Conservation (phyloP, 2,888 invertebrate genomes). For the Tenthredo mesomela region DNA sequence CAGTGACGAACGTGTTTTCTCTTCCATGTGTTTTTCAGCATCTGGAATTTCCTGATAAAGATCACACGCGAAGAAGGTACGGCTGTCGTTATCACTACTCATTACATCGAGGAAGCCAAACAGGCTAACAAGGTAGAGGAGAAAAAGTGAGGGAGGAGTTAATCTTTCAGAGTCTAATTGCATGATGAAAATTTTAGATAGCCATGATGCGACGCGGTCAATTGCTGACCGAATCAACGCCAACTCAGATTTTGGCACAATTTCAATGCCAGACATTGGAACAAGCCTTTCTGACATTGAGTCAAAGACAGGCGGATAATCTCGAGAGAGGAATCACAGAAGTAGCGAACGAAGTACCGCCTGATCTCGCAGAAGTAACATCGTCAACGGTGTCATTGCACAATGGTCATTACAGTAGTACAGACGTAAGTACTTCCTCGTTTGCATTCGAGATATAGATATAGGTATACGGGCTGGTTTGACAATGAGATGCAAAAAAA, state of each 20-base stretch:
- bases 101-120: slow-evolving; percentile 96
- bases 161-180: background rate
- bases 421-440: slow-evolving; percentile 69
- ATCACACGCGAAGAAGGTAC: slow-evolving; percentile 85
- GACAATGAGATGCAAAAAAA: background rate
- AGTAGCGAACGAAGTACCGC: slow-evolving; percentile 55
- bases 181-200: slow-evolving; percentile 81
- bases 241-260: slow-evolving; percentile 84
- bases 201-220: slow-evolving; percentile 93
- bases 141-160: background rate
- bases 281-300: slow-evolving; percentile 92
- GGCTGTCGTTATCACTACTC: slow-evolving; percentile 95
- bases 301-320: slow-evolving; percentile 81
- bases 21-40: slow-evolving; percentile 80
- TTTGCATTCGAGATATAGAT: background rate
- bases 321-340: slow-evolving; percentile 68
- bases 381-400: slow-evolving; percentile 78
- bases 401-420: slow-evolving; percentile 77
- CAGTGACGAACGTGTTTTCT: background rate
- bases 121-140: slow-evolving; percentile 86
- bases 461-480: no score
- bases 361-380: slow-evolving; percentile 61
- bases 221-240: slow-evolving; percentile 92
- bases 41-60: slow-evolving; percentile 92
- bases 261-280: slow-evolving; percentile 89